Evolutionary conservation across 2,888 invertebrate species (phyloP).

Genomic region (Apamea monoglypha): DNA sequence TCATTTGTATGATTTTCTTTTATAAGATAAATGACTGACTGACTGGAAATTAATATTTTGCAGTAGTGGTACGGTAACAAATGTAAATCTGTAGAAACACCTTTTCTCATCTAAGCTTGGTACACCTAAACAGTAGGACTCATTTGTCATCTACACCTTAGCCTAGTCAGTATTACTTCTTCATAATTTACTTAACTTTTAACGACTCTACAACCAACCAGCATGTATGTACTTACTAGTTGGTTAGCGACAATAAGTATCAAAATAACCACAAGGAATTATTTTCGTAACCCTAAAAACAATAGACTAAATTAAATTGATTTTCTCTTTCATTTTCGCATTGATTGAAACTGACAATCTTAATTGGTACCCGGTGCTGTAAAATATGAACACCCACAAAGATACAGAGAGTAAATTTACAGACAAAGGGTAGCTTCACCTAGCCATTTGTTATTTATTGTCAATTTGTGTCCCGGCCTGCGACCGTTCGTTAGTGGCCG

Average conservation of each 20-base stretch:
- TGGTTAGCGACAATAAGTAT: not conserved
- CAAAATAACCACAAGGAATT: not conserved
- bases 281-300: not conserved
- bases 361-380: conserved; percentile 49
- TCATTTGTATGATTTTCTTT: not conserved
- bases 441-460: conserved; percentile 83
- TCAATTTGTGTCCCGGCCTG: conserved; percentile 80
- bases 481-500: conserved; percentile 80
- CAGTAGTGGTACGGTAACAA: not conserved
- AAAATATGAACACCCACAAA: conserved; percentile 57
- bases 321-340: conserved; percentile 39
- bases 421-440: conserved; percentile 74
- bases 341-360: conserved; percentile 40
- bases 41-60: not conserved
- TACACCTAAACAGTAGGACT: not conserved
- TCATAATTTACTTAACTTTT: not conserved
- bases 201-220: not conserved
- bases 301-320: not conserved
- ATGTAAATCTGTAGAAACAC: not conserved
- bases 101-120: not conserved
- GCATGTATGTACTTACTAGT: not conserved
- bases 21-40: not conserved
- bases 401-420: conserved; percentile 64
- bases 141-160: not conserved
- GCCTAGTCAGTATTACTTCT: not conserved